These are phyloP conservation scores for Boloria euphrosyne DNA, from an alignment of 2,888 invertebrate species.

Conservation along the genomic window DNA sequence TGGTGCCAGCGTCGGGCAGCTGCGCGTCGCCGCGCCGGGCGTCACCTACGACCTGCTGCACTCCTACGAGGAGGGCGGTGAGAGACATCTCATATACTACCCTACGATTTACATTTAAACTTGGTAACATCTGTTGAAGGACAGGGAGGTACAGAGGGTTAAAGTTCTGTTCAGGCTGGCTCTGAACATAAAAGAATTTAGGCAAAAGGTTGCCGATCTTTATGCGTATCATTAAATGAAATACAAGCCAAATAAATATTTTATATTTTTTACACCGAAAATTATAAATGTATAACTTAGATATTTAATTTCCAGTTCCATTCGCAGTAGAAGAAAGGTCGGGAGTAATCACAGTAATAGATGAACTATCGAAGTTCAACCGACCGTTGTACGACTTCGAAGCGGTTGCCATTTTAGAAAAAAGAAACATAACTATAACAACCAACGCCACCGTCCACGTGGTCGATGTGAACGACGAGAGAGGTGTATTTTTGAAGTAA, in stretches of 20 bases:
- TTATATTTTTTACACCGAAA: background rate
- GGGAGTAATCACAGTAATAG: constrained; percentile 93
- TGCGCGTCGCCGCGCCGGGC: constrained; percentile 86
- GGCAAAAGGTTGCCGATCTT: no score
- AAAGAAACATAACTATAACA: constrained; percentile 84
- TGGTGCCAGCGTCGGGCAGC: constrained; percentile 93
- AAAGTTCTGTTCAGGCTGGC: no score
- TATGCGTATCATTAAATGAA: no score
- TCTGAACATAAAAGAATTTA: no score
- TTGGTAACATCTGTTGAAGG: no score
- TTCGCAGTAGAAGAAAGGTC: constrained; percentile 94
- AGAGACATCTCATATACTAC: constrained; percentile 26
- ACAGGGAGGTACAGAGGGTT: no score
- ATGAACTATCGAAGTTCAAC: constrained; percentile 86
- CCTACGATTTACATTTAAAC: no score
- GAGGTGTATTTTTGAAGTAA: constrained; percentile 85
- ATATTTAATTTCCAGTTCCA: constrained; percentile 85
- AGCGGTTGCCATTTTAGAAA: constrained; percentile 87
- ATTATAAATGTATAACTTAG: background rate
- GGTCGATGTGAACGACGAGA: constrained; percentile 88
- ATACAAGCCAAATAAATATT: background rate
- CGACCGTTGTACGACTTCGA: constrained; percentile 89
- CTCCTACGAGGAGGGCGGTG: constrained; percentile 92
- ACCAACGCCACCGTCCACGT: constrained; percentile 93
- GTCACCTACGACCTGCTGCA: constrained; percentile 91